These are phyloP conservation scores for Lophius piscatorius DNA, from an alignment of 2,113 vertebrate species.

Conservation along the genomic window DNA sequence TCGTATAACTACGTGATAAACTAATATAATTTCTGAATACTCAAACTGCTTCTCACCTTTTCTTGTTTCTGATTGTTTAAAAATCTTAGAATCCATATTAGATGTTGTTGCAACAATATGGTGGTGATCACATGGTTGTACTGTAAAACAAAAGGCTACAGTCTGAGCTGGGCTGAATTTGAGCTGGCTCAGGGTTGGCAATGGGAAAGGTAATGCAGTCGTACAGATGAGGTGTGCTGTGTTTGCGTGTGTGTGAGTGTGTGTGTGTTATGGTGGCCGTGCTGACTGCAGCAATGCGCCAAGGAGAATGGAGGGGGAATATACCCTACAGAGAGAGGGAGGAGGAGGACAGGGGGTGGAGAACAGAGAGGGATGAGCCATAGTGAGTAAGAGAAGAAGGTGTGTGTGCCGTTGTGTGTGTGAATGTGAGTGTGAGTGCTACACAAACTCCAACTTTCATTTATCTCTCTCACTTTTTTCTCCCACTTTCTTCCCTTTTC, in stretches of 20 bases:
- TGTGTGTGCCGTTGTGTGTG: slow-evolving; percentile 30
- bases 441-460: slow-evolving; percentile 65
- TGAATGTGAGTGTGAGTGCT: slow-evolving; percentile 15
- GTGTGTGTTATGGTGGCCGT: slow-evolving; percentile 65
- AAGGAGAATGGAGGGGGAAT: slow-evolving; percentile 80
- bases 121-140: slow-evolving; percentile 11
- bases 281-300: slow-evolving; percentile 83
- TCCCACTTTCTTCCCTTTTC: slow-evolving; percentile 13
- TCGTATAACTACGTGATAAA: too few species aligned
- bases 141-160: slow-evolving; percentile 35
- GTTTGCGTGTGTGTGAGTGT: slow-evolving; percentile 41
- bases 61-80: too few species aligned
- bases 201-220: slow-evolving; percentile 70
- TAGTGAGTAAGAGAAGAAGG: slow-evolving; percentile 46
- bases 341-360: slow-evolving; percentile 20
- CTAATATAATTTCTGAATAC: too few species aligned
- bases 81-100: too few species aligned
- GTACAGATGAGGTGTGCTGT: slow-evolving; percentile 38
- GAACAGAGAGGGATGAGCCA: slow-evolving; percentile 37
- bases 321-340: slow-evolving; percentile 70
- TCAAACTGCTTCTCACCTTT: too few species aligned
- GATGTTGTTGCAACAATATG: not conserved
- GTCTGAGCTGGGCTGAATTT: slow-evolving; percentile 13
- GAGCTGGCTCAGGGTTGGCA: slow-evolving; percentile 49
- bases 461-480: slow-evolving; percentile 57